Conservation (phyloP, 2,797 vertebrate genomes). For the Girardinus metallicus region DNA sequence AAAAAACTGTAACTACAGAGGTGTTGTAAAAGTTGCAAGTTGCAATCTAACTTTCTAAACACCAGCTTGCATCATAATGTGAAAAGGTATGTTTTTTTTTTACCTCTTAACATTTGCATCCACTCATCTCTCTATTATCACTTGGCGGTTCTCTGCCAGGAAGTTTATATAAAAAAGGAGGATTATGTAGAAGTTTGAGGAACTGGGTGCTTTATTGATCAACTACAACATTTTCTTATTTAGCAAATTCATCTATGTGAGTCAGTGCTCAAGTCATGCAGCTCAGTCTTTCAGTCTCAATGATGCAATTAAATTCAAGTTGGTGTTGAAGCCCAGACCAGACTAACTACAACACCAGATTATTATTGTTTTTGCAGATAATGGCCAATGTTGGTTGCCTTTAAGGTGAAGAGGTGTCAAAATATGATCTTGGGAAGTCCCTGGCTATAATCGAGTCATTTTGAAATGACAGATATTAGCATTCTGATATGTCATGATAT, state of each 20-base stretch:
- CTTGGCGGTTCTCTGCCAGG: background rate
- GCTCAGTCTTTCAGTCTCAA: background rate
- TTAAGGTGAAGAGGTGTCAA: background rate
- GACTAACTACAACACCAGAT: background rate
- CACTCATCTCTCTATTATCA: background rate
- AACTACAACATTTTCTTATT: background rate
- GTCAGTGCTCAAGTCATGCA: background rate
- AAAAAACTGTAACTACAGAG: background rate
- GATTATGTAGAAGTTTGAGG: background rate
- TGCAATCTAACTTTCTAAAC: background rate
- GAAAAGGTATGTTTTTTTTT: background rate
- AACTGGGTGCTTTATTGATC: background rate
- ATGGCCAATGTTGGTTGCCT: too few species aligned
- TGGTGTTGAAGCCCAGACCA: background rate
- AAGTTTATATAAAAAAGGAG: background rate
- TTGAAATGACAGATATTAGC: background rate
- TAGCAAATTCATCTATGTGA: background rate
- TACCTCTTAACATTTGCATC: background rate
- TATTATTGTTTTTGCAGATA: background rate
- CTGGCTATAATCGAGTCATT: background rate
- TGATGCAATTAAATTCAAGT: background rate
- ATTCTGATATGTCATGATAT: too few species aligned
- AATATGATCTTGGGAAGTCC: background rate
- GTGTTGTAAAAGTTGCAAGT: background rate
- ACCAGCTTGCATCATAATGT: slow-evolving; percentile 4